These are phyloP conservation scores for Argyresthia goedartella DNA, from an alignment of 2,888 invertebrate species.

Conservation along the genomic window DNA sequence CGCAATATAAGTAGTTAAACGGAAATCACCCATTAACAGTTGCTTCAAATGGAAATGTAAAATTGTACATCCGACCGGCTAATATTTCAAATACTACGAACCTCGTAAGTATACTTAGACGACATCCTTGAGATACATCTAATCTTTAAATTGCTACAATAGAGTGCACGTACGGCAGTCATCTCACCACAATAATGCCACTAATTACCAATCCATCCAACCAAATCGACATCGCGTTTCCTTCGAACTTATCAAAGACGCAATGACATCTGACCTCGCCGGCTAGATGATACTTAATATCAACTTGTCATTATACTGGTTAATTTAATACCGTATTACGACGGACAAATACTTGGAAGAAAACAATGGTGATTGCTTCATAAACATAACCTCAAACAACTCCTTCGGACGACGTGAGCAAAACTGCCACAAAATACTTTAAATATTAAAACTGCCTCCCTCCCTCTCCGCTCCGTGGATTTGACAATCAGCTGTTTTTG, in stretches of 20 bases:
- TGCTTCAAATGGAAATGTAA: too few species aligned
- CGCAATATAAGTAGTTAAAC: neutral
- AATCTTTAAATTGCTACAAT: slow-evolving; percentile 32
- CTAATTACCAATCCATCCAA: neutral
- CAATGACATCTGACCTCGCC: slow-evolving; percentile 45
- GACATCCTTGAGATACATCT: slow-evolving; percentile 39
- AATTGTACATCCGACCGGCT: too few species aligned
- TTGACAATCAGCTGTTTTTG: too few species aligned
- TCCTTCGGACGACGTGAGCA: too few species aligned
- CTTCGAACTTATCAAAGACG: slow-evolving; percentile 28
- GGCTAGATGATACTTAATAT: neutral
- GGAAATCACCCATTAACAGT: neutral
- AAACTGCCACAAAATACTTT: too few species aligned
- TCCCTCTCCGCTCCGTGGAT: too few species aligned
- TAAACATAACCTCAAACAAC: too few species aligned
- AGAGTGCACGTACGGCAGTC: slow-evolving; percentile 25
- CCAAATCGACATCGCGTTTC: neutral
- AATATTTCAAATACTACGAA: slow-evolving; percentile 15
- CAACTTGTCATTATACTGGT: neutral
- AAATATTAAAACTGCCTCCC: too few species aligned
- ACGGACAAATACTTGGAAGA: too few species aligned
- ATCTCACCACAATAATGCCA: slow-evolving; percentile 18
- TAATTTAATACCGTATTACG: neutral
- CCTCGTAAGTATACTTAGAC: slow-evolving; percentile 46
- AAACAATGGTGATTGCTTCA: too few species aligned